A percentile compares a stretch with the other conserved stretches of the same genome.
Evolutionary conservation across 2,797 vertebrate species (phyloP).

Genomic region (Danio aesculapii): DNA sequence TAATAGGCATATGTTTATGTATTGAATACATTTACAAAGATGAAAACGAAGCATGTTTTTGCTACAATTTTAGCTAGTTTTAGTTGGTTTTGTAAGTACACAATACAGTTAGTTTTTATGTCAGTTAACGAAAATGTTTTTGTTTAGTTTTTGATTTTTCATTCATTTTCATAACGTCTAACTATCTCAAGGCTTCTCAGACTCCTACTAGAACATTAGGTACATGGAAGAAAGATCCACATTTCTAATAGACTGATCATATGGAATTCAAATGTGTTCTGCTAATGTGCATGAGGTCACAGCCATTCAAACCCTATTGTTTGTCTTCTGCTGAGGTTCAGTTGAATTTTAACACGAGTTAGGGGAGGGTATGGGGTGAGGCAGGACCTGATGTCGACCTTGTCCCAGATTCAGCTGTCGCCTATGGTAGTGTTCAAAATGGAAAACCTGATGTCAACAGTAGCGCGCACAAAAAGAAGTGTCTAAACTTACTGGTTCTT

Average conservation of each 20-base stretch:
- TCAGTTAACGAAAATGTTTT: no score
- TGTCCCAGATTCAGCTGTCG: conserved; percentile 38
- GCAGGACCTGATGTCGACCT: conserved; percentile 20
- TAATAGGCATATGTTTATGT: no score
- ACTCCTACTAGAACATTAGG: background rate
- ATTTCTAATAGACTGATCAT: background rate
- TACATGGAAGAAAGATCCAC: background rate
- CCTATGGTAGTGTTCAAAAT: conserved; percentile 13
- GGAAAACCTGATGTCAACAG: background rate
- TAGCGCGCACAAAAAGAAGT: conserved; percentile 4
- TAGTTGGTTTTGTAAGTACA: no score
- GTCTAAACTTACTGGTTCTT: conserved; percentile 16
- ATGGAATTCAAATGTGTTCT: background rate
- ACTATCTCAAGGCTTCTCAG: conserved; percentile 6
- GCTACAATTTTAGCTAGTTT: no score
- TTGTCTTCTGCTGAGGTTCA: conserved; percentile 31
- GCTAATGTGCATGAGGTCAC: conserved; percentile 4
- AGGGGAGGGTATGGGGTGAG: conserved; percentile 1
- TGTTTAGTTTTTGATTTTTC: no score
- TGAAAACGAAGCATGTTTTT: no score
- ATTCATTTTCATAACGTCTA: conserved; percentile 29
- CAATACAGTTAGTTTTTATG: no score
- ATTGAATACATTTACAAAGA: no score
- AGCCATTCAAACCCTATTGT: background rate
- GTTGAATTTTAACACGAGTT: conserved; percentile 43